Evolutionary conservation across 2,888 invertebrate genomes (phyloP).

Genomic region (Hirtodrosophila histrioides): DNA sequence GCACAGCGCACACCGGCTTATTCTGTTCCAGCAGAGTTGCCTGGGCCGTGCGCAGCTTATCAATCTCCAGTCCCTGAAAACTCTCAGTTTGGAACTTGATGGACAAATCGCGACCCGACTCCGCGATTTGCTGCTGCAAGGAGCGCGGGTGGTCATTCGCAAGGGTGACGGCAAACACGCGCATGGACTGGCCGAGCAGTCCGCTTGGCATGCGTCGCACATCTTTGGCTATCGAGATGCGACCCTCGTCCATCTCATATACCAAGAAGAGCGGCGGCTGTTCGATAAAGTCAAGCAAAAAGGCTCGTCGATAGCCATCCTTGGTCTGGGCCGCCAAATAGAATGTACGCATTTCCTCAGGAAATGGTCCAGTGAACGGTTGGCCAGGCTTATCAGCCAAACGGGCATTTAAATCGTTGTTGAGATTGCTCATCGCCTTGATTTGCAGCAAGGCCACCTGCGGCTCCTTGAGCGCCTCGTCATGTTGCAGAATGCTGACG

Average conservation of each 20-base stretch:
- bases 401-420: slow-evolving; percentile 29
- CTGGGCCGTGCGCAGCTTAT: not conserved
- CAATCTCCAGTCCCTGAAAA: not conserved
- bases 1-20: slow-evolving; percentile 29
- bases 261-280: slow-evolving; percentile 35
- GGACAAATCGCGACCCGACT: slow-evolving; percentile 5
- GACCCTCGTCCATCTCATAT: slow-evolving; percentile 64
- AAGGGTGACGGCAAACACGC: slow-evolving; percentile 40
- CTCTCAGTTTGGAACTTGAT: slow-evolving; percentile 36
- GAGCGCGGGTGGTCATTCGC: not conserved
- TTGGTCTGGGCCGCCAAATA: slow-evolving; percentile 48
- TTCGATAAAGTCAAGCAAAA: slow-evolving; percentile 45
- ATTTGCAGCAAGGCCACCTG: slow-evolving; percentile 44
- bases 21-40: slow-evolving; percentile 27
- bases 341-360: slow-evolving; percentile 7
- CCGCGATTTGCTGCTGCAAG: slow-evolving; percentile 1
- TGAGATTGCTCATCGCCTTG: slow-evolving; percentile 24
- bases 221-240: slow-evolving; percentile 41
- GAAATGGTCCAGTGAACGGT: not conserved
- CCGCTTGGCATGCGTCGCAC: slow-evolving; percentile 51
- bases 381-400: not conserved
- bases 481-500: slow-evolving; percentile 17
- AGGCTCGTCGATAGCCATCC: slow-evolving; percentile 51
- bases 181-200: slow-evolving; percentile 15
- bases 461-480: slow-evolving; percentile 11